phyloP scores from a whole-genome alignment of 2,888 invertebrate species.

The Artemia sinica region DNA sequence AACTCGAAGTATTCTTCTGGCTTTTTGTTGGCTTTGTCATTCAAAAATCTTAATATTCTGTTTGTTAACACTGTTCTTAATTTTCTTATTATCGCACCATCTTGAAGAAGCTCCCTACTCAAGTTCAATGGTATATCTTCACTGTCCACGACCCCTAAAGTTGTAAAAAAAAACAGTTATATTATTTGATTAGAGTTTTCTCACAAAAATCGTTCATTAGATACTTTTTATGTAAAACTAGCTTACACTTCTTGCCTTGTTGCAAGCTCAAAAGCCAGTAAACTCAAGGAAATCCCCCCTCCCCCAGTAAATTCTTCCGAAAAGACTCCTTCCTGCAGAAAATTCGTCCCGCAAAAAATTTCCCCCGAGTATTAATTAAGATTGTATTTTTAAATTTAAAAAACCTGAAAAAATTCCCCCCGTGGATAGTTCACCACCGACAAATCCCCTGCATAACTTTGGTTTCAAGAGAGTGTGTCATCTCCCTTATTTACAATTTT shows the following conservation, averaged over 20 bases:
- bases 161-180: not conserved
- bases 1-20: slow-evolving; percentile 62
- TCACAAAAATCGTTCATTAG: not conserved
- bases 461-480: too few relatives aligned
- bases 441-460: too few relatives aligned
- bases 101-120: slow-evolving; percentile 84
- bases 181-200: not conserved
- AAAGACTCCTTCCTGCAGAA: too few relatives aligned
- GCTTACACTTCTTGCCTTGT: too few relatives aligned
- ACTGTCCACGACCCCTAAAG: slow-evolving; percentile 76
- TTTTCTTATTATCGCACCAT: slow-evolving; percentile 75
- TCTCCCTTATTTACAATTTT: too few relatives aligned
- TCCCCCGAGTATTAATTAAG: too few relatives aligned
- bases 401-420: too few relatives aligned
- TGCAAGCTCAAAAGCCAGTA: not conserved
- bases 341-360: too few relatives aligned
- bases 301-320: too few relatives aligned
- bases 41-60: slow-evolving; percentile 61
- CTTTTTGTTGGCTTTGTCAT: slow-evolving; percentile 68
- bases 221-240: not conserved
- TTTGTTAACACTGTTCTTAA: slow-evolving; percentile 64
- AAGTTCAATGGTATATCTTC: slow-evolving; percentile 96
- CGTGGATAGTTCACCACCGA: too few relatives aligned
- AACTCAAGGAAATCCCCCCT: not conserved
- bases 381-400: too few relatives aligned